Evolutionary conservation across 2,888 invertebrate genomes (phyloP).

Genomic region (Neoaliturus tenellus): DNA sequence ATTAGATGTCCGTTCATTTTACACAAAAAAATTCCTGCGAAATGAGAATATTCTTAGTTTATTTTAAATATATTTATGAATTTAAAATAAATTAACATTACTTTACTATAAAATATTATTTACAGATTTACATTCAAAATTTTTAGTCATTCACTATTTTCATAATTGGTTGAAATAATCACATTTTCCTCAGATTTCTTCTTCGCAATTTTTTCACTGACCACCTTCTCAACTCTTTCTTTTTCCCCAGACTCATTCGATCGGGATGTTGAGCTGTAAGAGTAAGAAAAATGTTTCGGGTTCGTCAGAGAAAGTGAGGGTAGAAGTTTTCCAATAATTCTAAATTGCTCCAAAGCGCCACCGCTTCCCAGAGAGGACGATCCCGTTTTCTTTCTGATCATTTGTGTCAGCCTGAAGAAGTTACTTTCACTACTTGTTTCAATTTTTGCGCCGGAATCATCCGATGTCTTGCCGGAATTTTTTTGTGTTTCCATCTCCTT

Average conservation of each 20-base stretch:
- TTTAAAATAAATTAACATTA: too few species aligned
- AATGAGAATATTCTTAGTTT: too few species aligned
- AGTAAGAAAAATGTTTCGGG: not conserved
- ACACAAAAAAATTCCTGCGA: too few species aligned
- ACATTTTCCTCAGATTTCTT: constrained; percentile 1
- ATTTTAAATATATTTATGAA: too few species aligned
- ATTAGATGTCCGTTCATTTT: too few species aligned
- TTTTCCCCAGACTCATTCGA: too few species aligned
- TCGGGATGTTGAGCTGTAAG: too few species aligned
- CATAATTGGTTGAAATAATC: not conserved
- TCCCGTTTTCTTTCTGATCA: not conserved
- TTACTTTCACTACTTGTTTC: not conserved
- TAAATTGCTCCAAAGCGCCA: not conserved
- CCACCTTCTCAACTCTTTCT: not conserved
- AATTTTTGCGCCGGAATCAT: not conserved
- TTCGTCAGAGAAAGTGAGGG: not conserved
- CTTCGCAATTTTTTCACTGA: not conserved
- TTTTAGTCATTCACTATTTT: too few species aligned
- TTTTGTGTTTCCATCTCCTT: not conserved
- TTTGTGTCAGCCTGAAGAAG: not conserved
- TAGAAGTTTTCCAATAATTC: not conserved
- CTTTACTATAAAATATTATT: too few species aligned
- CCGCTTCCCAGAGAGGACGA: not conserved
- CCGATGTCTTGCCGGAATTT: not conserved
- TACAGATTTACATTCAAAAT: too few species aligned